Conservation (phyloP, 2,113 vertebrate species). For the Sminthopsis crassicaudata region DNA sequence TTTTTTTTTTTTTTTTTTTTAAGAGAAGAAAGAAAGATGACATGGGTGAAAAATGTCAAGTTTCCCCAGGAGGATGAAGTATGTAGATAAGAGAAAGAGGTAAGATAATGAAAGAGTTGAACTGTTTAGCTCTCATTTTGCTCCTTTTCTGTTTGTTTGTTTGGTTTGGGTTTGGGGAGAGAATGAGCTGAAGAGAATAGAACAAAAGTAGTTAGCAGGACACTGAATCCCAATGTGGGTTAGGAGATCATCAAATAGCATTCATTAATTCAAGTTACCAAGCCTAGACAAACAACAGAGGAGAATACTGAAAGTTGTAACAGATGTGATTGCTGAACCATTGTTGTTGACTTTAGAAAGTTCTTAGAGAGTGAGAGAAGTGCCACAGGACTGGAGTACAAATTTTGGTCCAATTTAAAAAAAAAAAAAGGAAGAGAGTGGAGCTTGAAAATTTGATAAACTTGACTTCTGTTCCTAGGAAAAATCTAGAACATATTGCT, state of each 20-base stretch:
- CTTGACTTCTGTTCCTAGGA: too few species aligned
- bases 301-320: too few species aligned
- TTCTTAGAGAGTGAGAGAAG: too few species aligned
- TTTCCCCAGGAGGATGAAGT: background rate
- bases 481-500: too few species aligned
- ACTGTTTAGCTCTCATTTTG: background rate
- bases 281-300: too few species aligned
- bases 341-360: too few species aligned
- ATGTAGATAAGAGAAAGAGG: slow-evolving; percentile 8
- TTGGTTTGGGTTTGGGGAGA: background rate
- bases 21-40: slow-evolving; percentile 38
- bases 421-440: too few species aligned
- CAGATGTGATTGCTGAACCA: too few species aligned
- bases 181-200: background rate
- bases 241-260: background rate
- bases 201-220: background rate
- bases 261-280: background rate
- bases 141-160: background rate
- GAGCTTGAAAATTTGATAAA: too few species aligned
- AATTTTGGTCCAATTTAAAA: too few species aligned
- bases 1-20: background rate
- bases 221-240: background rate
- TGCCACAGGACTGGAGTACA: too few species aligned
- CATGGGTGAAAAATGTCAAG: slow-evolving; percentile 43
- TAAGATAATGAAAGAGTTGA: slow-evolving; percentile 10